Evolutionary conservation across 1,140 invertebrate genomes (phyloP).

Genomic region (Drosophila ironensis): DNA sequence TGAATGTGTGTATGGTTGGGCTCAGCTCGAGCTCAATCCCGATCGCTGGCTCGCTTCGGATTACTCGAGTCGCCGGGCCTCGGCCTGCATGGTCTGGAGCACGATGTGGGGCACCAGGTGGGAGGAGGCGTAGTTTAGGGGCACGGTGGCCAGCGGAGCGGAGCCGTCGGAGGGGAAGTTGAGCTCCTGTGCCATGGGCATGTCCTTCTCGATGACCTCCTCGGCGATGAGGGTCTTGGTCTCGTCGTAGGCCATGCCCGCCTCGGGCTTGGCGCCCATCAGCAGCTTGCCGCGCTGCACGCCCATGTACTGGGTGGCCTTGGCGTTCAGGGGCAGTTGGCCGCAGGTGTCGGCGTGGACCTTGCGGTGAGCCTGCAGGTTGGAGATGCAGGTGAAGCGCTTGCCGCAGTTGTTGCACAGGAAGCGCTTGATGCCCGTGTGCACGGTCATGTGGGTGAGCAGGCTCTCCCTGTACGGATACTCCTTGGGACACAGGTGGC

Average conservation of each 20-base stretch:
- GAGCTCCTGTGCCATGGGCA: slow-evolving; percentile 72
- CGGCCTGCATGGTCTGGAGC: slow-evolving; percentile 70
- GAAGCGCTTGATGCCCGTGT: slow-evolving; percentile 83
- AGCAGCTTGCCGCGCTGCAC: slow-evolving; percentile 74
- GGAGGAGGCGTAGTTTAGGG: slow-evolving; percentile 62
- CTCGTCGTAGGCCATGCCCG: slow-evolving; percentile 75
- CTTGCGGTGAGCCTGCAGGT: slow-evolving; percentile 82
- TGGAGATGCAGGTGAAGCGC: slow-evolving; percentile 83
- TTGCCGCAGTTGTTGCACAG: slow-evolving; percentile 82
- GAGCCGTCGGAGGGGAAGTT: slow-evolving; percentile 69
- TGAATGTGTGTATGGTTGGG: slow-evolving; percentile 41
- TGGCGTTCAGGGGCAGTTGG: slow-evolving; percentile 67
- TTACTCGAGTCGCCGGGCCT: slow-evolving; percentile 54
- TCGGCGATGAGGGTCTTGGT: slow-evolving; percentile 74
- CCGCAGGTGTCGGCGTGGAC: slow-evolving; percentile 78
- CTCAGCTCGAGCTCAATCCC: no score
- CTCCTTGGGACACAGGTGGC: slow-evolving; percentile 84
- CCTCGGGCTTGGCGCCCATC: slow-evolving; percentile 77
- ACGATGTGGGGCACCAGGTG: slow-evolving; percentile 68
- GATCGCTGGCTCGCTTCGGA: no score
- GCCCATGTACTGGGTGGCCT: slow-evolving; percentile 79
- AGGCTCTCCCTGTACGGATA: slow-evolving; percentile 83
- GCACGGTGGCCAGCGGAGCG: slow-evolving; percentile 62
- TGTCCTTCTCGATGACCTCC: slow-evolving; percentile 72
- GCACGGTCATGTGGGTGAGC: slow-evolving; percentile 83